A percentile compares a stretch with the other conserved stretches of the same genome.
phyloP scores from a whole-genome alignment of 2,113 vertebrate species.

The Cyphomyrus discorhynchus region DNA sequence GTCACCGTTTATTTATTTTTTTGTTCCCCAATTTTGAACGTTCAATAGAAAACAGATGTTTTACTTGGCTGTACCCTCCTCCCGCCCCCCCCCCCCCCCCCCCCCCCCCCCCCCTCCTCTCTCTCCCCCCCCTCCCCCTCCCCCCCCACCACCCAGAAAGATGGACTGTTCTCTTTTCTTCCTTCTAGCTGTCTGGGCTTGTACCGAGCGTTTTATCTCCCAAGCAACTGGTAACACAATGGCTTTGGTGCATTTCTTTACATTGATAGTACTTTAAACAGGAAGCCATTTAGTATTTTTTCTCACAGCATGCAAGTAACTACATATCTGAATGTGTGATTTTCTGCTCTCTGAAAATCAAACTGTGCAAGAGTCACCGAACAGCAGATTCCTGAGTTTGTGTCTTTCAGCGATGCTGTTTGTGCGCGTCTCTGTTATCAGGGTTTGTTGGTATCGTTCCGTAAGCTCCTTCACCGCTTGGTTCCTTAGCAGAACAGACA shows the following conservation, averaged over 20 bases:
- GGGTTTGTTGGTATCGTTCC: not conserved
- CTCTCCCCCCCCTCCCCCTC: conserved; percentile 23
- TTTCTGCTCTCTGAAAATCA: not conserved
- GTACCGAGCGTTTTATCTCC: conserved; percentile 41
- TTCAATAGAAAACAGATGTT: conserved; percentile 61
- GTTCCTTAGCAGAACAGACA: conserved; percentile 36
- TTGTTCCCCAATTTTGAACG: conserved; percentile 40
- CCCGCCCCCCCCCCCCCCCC: conserved; percentile 29
- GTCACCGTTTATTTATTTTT: conserved; percentile 47
- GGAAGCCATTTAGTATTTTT: not conserved
- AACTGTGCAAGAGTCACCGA: not conserved
- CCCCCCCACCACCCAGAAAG: conserved; percentile 37
- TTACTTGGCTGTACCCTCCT: conserved; percentile 36
- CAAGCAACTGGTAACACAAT: conserved; percentile 52
- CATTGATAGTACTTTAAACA: not conserved
- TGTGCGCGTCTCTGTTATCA: not conserved
- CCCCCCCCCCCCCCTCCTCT: conserved; percentile 26
- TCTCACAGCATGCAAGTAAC: not conserved
- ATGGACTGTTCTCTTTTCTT: conserved; percentile 54
- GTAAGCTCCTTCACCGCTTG: not conserved
- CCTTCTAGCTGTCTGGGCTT: conserved; percentile 52
- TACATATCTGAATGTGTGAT: not conserved
- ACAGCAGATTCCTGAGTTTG: not conserved
- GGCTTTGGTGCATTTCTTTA: conserved; percentile 8
- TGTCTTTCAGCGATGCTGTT: not conserved